Evolutionary conservation across 2,797 vertebrate genomes (phyloP).

Genomic region (Macropus fuliginosus): DNA sequence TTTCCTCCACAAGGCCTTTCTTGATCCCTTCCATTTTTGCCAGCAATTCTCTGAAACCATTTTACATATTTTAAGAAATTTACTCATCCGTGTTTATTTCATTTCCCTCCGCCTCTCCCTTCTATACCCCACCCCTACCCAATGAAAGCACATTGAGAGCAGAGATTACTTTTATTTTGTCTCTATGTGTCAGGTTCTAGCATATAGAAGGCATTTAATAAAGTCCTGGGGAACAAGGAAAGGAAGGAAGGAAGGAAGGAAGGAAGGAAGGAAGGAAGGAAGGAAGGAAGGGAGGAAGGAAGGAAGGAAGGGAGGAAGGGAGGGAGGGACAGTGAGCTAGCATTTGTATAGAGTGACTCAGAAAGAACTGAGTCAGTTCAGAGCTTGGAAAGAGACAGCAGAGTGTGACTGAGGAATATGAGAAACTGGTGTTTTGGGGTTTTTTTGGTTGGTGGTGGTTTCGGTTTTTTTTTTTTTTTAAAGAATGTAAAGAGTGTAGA

Average conservation of each 20-base stretch:
- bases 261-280: neutral
- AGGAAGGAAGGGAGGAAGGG: rapidly evolving
- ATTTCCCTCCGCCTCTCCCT: no score
- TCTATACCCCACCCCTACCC: neutral
- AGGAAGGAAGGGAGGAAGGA: no score
- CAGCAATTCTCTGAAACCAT: neutral
- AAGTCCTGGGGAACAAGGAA: neutral
- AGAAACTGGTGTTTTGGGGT: neutral
- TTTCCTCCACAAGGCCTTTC: neutral
- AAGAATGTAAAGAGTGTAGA: neutral
- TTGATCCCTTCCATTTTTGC: neutral
- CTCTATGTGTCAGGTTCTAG: neutral
- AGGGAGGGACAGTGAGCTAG: neutral
- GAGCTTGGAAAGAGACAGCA: neutral
- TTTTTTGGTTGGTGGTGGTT: neutral
- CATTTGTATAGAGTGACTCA: neutral
- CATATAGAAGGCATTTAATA: neutral
- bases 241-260: neutral
- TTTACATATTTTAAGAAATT: neutral
- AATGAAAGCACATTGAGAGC: neutral
- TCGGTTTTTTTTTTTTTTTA: neutral
- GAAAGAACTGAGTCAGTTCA: neutral
- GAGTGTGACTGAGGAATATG: neutral
- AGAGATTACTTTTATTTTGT: neutral
- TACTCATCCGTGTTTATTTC: neutral